A percentile compares a stretch with the other conserved stretches of the same genome.
phyloP scores from a whole-genome alignment of 2,888 invertebrate species.

The Noctua janthina region DNA sequence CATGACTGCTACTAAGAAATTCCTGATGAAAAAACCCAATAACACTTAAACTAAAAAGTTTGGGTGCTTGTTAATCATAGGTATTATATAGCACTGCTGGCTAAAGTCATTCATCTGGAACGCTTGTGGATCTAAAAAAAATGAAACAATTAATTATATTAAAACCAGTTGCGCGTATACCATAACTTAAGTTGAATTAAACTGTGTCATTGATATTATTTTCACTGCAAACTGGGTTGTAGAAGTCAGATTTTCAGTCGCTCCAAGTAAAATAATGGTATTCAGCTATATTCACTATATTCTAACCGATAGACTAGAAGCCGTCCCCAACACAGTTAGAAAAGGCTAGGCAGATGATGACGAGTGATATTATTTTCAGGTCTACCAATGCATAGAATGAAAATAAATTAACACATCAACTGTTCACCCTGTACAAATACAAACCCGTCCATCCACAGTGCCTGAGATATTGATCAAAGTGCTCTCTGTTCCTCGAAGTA shows the following conservation, averaged over 20 bases:
- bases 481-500: constrained; percentile 15
- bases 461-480: constrained; percentile 21
- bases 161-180: background rate
- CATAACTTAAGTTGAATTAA: background rate
- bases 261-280: too few relatives aligned
- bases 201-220: background rate
- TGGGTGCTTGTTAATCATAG: background rate
- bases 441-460: background rate
- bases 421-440: background rate
- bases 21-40: too few relatives aligned
- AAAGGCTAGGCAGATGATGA: too few relatives aligned
- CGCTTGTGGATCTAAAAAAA: background rate
- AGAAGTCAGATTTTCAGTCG: too few relatives aligned
- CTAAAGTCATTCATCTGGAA: background rate
- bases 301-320: too few relatives aligned
- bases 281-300: too few relatives aligned
- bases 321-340: too few relatives aligned
- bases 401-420: background rate
- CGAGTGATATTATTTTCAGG: background rate
- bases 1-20: too few relatives aligned
- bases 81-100: too few relatives aligned
- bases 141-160: background rate
- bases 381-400: background rate
- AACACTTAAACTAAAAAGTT: background rate
- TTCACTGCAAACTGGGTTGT: background rate